A percentile compares a stretch with the other conserved stretches of the same genome.
These are phyloP conservation scores for Geotrupes spiniger DNA, from an alignment of 2,888 invertebrate genomes.

Conservation along the genomic window DNA sequence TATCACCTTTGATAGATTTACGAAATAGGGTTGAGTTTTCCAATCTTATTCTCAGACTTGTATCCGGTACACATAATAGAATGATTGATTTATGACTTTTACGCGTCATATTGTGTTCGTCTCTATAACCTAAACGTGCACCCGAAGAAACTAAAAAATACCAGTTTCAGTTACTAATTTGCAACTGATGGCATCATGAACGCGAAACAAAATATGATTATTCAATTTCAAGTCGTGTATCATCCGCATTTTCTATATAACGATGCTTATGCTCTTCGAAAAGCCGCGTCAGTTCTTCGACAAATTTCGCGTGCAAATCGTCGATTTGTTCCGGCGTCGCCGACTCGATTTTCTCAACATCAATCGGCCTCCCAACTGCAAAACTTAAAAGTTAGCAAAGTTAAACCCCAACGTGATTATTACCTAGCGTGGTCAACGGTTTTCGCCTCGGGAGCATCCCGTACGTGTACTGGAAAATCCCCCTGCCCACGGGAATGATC, in stretches of 20 bases:
- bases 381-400: no score
- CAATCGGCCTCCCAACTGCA: constrained; percentile 88
- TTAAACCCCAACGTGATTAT: neutral
- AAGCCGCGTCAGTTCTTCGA: constrained; percentile 63
- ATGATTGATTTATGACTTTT: no score
- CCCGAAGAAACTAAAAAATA: no score
- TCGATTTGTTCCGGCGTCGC: constrained; percentile 77
- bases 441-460: constrained; percentile 72
- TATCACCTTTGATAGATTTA: no score
- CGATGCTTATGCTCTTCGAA: constrained; percentile 84
- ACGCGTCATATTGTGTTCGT: no score
- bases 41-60: no score
- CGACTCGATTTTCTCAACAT: constrained; percentile 64
- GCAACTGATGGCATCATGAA: no score
- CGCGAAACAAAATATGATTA: no score
- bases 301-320: constrained; percentile 72
- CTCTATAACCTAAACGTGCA: no score
- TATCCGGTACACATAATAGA: no score
- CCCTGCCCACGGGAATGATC: constrained; percentile 74
- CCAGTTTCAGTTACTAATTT: no score
- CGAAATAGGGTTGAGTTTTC: no score
- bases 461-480: constrained; percentile 42
- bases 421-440: constrained; percentile 1
- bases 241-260: constrained; percentile 64
- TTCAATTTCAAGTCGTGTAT: constrained; percentile 54